Evolutionary conservation across 1,140 invertebrate species (phyloP), one percentile per base, ranked within the genome.

Genomic region (Sycobia sp.): DNA sequence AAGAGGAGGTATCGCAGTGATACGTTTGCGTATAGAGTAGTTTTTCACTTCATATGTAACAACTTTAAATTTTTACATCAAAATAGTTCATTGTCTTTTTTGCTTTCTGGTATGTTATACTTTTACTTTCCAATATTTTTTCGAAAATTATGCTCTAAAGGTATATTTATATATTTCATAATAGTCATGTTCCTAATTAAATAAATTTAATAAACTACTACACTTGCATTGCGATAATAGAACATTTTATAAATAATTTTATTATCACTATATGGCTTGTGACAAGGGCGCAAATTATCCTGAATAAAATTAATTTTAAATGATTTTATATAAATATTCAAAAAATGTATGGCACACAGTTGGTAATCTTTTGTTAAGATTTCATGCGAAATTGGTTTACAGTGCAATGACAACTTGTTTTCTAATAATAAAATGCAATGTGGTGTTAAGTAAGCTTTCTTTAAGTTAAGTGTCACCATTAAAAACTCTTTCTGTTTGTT

Each of bases 171-270:
- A 41, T 14, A 41, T 50, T 51, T 41, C 51, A 7, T 38, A 44
- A 44, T 44, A 61, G 27, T 50, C 49, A 51, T 61, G 58, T 61
- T 61, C 58, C 58, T 61, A 61, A 53, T 51, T 34, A 44, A 23
- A 61, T 61, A 9, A n/a, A n/a, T n/a, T n/a, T n/a, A n/a, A 13
- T 41, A 50, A 59, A 47, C 23, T 50, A 32, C 41, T 59, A 41
- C 16, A 61, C 22, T 27, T 14, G 29, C 47, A 43, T 60, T 60
- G 47, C 57, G 44, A n/a, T 44, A 25, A 51, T 34, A 18, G 14
- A 5, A 51, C 23, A 41, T 41, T 59, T 41, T 59, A 59, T 59
- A 50, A 25, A 49, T 49, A 39, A 47, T 38, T 23, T 36, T 39
- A 54, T 54, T 41, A 39, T 51, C 32, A 4, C 20, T 32, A n/a